phyloP scores from a whole-genome alignment of 2,113 vertebrate species.

The Ptilonorhynchus violaceus region DNA sequence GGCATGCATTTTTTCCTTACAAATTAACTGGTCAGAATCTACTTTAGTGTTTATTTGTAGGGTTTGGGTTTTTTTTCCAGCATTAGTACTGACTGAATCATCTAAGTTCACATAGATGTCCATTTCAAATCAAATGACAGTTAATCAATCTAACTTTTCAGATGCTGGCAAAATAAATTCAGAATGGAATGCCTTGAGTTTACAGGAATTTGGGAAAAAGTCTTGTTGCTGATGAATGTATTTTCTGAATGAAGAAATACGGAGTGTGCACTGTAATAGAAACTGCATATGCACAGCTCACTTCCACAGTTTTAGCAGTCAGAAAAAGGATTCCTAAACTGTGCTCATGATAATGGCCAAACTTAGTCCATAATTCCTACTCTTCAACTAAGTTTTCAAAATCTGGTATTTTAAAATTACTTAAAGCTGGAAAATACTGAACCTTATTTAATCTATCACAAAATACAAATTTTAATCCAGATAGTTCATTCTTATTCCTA shows the following conservation, averaged over 20 bases:
- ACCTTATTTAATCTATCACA: background rate
- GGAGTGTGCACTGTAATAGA: background rate
- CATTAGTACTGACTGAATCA: background rate
- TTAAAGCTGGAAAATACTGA: background rate
- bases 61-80: background rate
- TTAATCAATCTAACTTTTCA: background rate
- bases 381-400: background rate
- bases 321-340: background rate
- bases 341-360: background rate
- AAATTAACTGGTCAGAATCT: background rate
- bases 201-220: background rate
- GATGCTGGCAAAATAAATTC: background rate
- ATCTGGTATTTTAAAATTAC: background rate
- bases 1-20: background rate
- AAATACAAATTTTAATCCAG: background rate
- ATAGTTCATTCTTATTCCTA: background rate
- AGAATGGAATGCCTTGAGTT: background rate
- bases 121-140: background rate
- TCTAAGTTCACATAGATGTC: background rate
- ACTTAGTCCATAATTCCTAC: background rate
- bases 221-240: background rate
- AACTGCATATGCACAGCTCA: background rate
- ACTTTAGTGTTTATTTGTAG: background rate
- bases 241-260: background rate
- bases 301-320: background rate